Evolutionary conservation across 2,888 invertebrate species (phyloP), one percentile per base, ranked within the genome.

Genomic region (Phortica magna): DNA sequence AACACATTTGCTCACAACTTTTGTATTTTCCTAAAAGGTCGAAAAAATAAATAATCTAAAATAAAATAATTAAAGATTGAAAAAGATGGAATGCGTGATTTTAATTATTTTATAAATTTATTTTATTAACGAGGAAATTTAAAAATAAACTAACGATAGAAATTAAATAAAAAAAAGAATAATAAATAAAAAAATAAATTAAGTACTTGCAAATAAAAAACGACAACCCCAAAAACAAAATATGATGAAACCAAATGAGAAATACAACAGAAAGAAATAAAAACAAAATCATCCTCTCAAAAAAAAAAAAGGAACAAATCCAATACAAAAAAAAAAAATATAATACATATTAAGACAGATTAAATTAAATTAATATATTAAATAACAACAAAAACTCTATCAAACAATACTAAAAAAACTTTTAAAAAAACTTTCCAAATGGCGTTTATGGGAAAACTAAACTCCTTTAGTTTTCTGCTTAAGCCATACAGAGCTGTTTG

Each of bases 1-100:
- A 31, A 41, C 5, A 67, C 14, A 74, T 43, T 71, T 74, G 73
- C 75, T 78, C 76, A 78, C 17, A 55, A 70, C 74, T 78, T 87
- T 87, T 88, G 88, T 87, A 87, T 84, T 88, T 88, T 87, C 84
- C 88, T 85, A 88, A 78, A 59, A 48, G 31, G 72, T 61, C 10
- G 7, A 67, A 73, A 68, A 42, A 64, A 67, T 10, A 53, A 7
- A 31, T 2, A 31, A 31, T 39, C 9, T 59, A 17, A 14, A 64
- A 43, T n/a, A n/a, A 14, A 55, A 41, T 68, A 22, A 17, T 1
- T 59, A n/a, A 19, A 59, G 9, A 59, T 59, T 31, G 5, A 31
- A 31, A 31, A 4, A 31, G 5, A 31, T 4, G 5, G 3, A 31
- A 31, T 31, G 31, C 0, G 31, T 31, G 31, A 31, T 31, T 31